Base-by-base conservation (phyloP, 1,140 invertebrate species). In the Drosophila funebris region DNA sequence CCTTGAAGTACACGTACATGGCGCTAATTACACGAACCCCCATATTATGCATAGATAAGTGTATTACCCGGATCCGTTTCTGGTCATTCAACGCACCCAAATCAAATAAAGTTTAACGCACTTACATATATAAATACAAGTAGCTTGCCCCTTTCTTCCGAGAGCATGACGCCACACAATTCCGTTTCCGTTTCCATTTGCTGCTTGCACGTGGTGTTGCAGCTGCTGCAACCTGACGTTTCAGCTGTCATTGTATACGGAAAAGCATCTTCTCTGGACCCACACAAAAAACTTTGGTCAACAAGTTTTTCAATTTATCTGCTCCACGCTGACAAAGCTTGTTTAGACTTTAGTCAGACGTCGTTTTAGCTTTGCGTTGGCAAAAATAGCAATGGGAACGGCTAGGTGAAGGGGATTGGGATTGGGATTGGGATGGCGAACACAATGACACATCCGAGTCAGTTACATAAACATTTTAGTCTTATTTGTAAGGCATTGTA, bases 231-330 rank as follows among this genome's bases (percentile, higher is more conserved):
- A 14, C n/a, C n/a, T 14, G 5, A n/a, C 43, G 3, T 46, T 24
- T 24, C 22, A 1, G 18, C 18, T 20, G 41, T 43, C 43, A 44
- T 14, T 54, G 16, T 16, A 14, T 69, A 50, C 48, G 53, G 16
- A n/a, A 37, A 22, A 13, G 39, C 43, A 69, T 63, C 52, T 73
- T 37, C 27, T 18, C 16, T 22, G 41, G 39, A 57, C n/a, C n/a
- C 76, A 80, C 77, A 81, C 68, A 60, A 77, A 46, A 76, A 82
- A 83, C 68, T 84, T 82, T 79, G 63, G 53, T 24, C 67, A 54
- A 64, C 68, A 84, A 84, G 77, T 87, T 84, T 84, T 84, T 84
- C 80, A 87, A 84, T 84, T 85, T 70, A 63, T 81, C 56, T 85
- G 60, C 44, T 24, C 6, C 46, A 44, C 43, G 52, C 50, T 67